These are phyloP conservation scores for Guaruba guarouba DNA, from an alignment of 2,113 vertebrate species.

Conservation along the genomic window DNA sequence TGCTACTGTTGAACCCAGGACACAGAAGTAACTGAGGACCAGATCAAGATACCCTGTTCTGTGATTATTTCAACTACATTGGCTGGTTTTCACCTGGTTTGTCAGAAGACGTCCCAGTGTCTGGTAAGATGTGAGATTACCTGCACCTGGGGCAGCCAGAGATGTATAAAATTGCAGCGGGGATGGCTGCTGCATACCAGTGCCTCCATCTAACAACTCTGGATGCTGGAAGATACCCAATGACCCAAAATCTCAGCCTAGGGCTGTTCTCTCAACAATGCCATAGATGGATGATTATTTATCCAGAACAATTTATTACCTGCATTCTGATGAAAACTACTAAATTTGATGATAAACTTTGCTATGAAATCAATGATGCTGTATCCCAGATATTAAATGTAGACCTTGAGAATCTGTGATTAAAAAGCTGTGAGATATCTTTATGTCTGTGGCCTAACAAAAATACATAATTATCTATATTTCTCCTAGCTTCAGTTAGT, in stretches of 20 bases:
- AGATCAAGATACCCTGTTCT: neutral
- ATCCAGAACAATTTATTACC: neutral
- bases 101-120: fast-evolving
- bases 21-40: neutral
- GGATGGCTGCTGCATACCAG: neutral
- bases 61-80: fast-evolving
- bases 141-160: neutral
- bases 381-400: neutral
- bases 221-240: neutral
- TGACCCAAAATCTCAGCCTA: neutral
- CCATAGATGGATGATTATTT: neutral
- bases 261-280: neutral
- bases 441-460: neutral
- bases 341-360: neutral
- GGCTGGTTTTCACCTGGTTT: neutral
- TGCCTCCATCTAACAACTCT: neutral
- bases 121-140: neutral
- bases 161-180: neutral
- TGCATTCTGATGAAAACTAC: neutral
- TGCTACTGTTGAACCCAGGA: no score
- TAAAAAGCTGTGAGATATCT: neutral
- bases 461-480: neutral
- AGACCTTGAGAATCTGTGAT: neutral
- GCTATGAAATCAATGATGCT: conserved; percentile 7
- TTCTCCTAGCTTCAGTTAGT: neutral